Conservation (phyloP, 2,113 vertebrate genomes). For the Prinia subflava region DNA sequence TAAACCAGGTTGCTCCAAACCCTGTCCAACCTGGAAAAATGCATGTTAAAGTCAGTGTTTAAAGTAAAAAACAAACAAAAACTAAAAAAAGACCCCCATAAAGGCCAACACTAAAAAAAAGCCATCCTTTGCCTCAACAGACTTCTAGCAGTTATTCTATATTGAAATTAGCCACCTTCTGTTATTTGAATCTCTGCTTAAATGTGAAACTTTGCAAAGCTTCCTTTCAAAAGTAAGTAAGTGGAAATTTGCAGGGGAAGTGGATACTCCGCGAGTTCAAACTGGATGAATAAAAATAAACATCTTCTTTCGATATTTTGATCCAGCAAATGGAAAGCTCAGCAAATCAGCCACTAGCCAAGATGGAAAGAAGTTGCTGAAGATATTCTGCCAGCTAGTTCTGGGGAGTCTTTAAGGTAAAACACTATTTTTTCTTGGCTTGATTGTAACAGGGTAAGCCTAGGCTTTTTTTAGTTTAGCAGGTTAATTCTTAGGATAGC, state of each 20-base stretch:
- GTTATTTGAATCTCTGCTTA: neutral
- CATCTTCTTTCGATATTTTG: conserved; percentile 42
- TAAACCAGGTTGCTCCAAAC: neutral
- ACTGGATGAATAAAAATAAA: neutral
- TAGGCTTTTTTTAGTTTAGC: neutral
- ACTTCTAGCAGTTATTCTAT: neutral
- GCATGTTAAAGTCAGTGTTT: neutral
- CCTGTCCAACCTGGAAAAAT: neutral
- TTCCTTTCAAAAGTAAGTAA: neutral
- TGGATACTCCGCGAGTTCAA: neutral
- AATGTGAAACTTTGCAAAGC: neutral
- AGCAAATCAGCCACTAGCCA: conserved; percentile 52
- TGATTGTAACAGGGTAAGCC: neutral
- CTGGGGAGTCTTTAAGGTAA: conserved; percentile 64
- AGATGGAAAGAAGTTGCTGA: conserved; percentile 64
- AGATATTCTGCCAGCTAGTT: conserved; percentile 64
- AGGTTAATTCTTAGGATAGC: neutral
- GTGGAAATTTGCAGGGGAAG: neutral
- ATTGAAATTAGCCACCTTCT: neutral
- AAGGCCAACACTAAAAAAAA: neutral
- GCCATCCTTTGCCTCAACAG: neutral
- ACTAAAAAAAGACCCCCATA: too few species aligned
- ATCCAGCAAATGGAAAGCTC: conserved; percentile 64
- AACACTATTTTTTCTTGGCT: neutral
- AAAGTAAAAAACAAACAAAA: too few species aligned